These are phyloP conservation scores for Oscheius sp. DNA, from an alignment of 2,888 invertebrate species.

Conservation along the genomic window DNA sequence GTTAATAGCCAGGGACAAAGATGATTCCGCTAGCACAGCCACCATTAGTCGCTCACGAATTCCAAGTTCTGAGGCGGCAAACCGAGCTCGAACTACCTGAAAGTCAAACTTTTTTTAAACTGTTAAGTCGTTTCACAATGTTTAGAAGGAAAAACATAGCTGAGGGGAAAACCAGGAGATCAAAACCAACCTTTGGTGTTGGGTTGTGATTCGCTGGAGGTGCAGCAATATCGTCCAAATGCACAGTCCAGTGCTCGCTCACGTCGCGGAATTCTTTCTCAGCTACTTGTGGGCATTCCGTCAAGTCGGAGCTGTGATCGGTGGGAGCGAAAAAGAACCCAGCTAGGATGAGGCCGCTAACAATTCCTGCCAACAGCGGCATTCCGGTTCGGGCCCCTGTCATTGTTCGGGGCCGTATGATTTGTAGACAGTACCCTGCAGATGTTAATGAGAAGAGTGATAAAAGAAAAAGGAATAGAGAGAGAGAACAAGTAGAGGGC, in stretches of 20 bases:
- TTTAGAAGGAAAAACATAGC: no score
- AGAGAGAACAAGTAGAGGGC: not conserved
- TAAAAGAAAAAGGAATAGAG: not conserved
- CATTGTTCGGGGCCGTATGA: slow-evolving; percentile 37
- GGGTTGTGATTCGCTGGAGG: slow-evolving; percentile 24
- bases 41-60: slow-evolving; percentile 89
- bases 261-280: slow-evolving; percentile 42
- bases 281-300: slow-evolving; percentile 7
- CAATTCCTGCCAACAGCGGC: slow-evolving; percentile 58
- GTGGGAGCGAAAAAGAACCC: slow-evolving; percentile 43
- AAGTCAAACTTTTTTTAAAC: not conserved
- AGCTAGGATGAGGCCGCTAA: slow-evolving; percentile 49
- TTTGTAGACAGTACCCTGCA: no score
- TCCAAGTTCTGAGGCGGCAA: slow-evolving; percentile 93
- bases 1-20: slow-evolving; percentile 86
- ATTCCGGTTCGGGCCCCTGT: slow-evolving; percentile 61
- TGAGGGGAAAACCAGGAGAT: not conserved
- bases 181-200: slow-evolving; percentile 16
- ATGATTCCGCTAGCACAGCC: slow-evolving; percentile 83
- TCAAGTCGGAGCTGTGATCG: not conserved
- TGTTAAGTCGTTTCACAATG: no score
- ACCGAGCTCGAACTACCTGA: slow-evolving; percentile 82
- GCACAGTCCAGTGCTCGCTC: slow-evolving; percentile 40
- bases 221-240: slow-evolving; percentile 35
- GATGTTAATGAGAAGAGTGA: not conserved